Evolutionary conservation across 2,113 vertebrate species (phyloP).

Genomic region (Vireo altiloquus): DNA sequence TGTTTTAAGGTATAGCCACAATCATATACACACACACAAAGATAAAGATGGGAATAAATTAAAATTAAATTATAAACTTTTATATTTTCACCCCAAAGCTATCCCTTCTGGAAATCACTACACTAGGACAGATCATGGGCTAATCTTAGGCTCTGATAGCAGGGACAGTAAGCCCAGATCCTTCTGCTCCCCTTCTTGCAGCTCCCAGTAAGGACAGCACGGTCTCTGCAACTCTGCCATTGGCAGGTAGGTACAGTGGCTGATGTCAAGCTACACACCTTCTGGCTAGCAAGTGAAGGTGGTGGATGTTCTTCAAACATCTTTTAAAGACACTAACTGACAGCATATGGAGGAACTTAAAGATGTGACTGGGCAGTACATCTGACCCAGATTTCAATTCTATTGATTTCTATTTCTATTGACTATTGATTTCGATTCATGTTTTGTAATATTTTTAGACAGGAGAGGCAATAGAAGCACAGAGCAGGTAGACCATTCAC

Average conservation of each 20-base stretch:
- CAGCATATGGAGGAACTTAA: neutral
- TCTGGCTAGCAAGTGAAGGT: neutral
- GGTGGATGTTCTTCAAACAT: neutral
- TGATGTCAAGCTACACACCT: neutral
- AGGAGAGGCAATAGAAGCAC: neutral
- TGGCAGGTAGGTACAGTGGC: fast-evolving
- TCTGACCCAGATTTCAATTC: neutral
- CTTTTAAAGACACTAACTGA: neutral
- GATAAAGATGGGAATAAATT: neutral
- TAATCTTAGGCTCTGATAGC: neutral
- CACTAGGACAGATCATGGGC: neutral
- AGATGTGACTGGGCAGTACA: neutral
- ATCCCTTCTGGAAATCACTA: neutral
- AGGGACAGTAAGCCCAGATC: neutral
- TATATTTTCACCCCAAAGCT: neutral
- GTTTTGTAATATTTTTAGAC: neutral
- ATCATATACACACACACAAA: neutral
- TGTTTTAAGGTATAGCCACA: neutral
- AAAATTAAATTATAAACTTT: slow-evolving; percentile 15
- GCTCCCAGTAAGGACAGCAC: neutral
- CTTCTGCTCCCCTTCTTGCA: neutral
- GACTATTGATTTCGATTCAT: neutral
- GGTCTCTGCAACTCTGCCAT: neutral
- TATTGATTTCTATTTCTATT: too few species aligned
- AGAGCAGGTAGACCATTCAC: neutral